Evolutionary conservation across 2,888 invertebrate species (phyloP).

Genomic region (Archaeoteleia sp.): DNA sequence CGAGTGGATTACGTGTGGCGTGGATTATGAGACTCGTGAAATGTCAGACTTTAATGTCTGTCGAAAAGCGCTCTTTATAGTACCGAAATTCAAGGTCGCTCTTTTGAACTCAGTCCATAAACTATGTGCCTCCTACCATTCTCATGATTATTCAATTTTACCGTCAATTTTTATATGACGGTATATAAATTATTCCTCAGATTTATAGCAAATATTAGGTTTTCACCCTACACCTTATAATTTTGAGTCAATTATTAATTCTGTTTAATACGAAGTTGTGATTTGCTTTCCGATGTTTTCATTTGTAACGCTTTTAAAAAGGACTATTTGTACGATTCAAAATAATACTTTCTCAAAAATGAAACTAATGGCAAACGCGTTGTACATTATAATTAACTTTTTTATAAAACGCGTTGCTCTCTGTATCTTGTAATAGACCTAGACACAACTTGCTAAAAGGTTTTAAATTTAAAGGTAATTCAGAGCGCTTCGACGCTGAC

Average conservation of each 20-base stretch:
- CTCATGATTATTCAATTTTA: constrained; percentile 7
- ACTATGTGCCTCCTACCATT: constrained; percentile 26
- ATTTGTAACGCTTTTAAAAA: no score
- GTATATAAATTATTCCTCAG: no score
- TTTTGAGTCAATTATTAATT: no score
- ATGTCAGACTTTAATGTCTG: constrained; percentile 36
- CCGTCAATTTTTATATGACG: constrained; percentile 2
- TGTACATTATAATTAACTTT: background rate
- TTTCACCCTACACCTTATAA: no score
- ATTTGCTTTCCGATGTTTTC: no score
- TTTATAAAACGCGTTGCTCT: no score
- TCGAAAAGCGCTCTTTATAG: constrained; percentile 31
- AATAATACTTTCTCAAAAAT: no score
- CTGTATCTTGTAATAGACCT: constrained; percentile 20
- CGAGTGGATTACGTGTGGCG: constrained; percentile 48
- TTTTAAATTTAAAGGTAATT: constrained; percentile 30
- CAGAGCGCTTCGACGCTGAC: constrained; percentile 9
- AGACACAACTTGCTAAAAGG: constrained; percentile 47
- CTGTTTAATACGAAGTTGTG: no score
- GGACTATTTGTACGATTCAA: no score
- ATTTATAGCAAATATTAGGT: no score
- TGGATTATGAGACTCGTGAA: constrained; percentile 46
- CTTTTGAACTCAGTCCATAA: constrained; percentile 30
- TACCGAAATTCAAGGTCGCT: constrained; percentile 46
- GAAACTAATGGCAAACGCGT: no score